These are phyloP conservation scores for Pogonus chalceus DNA, from an alignment of 1,140 invertebrate species.

Conservation along the genomic window DNA sequence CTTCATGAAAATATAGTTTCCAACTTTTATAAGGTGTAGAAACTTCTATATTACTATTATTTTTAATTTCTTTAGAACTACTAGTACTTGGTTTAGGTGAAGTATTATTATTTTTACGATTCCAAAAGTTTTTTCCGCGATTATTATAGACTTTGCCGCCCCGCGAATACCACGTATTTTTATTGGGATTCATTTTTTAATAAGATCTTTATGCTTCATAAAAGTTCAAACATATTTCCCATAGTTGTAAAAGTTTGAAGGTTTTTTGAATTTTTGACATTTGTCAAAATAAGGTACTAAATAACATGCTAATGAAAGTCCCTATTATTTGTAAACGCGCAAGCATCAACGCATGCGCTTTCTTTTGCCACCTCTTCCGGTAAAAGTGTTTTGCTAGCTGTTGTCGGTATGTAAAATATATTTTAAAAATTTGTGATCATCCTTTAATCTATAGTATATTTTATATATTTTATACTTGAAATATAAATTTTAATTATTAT, in stretches of 20 bases:
- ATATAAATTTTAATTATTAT: conserved; percentile 9
- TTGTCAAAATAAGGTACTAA: too few species aligned
- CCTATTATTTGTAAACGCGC: too few species aligned
- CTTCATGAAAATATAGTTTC: conserved; percentile 57
- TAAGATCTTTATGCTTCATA: too few species aligned
- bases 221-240: too few species aligned
- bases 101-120: background rate
- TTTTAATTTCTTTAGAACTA: background rate
- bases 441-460: conserved; percentile 8
- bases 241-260: too few species aligned
- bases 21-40: conserved; percentile 47
- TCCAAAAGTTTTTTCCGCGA: background rate
- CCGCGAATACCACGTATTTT: background rate
- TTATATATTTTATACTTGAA: conserved; percentile 10
- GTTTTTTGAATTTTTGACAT: too few species aligned
- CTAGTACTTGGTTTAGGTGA: background rate
- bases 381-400: conserved; percentile 21
- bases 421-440: conserved; percentile 24
- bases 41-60: background rate
- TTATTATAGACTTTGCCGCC: background rate
- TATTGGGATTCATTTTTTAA: background rate
- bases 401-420: conserved; percentile 22
- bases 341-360: too few species aligned
- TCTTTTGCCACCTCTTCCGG: conserved; percentile 12
- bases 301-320: too few species aligned